Conservation (phyloP, 2,888 invertebrate species). For the Neoitamus cyanurus region DNA sequence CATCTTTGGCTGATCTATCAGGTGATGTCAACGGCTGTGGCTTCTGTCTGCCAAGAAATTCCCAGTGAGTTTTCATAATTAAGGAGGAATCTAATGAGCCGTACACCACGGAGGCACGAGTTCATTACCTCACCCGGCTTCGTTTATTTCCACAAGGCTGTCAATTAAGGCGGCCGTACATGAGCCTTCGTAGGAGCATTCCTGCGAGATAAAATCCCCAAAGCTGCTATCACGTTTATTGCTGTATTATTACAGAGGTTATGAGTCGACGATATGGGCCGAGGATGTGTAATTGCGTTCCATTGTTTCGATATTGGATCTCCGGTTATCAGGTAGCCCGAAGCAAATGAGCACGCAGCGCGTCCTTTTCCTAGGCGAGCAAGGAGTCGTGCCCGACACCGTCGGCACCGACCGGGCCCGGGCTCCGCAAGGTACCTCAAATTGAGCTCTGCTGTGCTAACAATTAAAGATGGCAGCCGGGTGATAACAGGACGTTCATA, state of each 20-base stretch:
- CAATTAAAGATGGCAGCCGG: conserved; percentile 51
- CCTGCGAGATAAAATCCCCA: conserved; percentile 30
- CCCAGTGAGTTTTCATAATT: conserved; percentile 31
- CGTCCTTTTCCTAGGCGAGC: neutral
- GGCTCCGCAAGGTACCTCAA: neutral
- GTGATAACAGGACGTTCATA: conserved; percentile 44
- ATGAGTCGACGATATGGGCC: conserved; percentile 29
- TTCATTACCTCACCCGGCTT: conserved; percentile 22
- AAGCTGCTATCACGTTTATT: conserved; percentile 41
- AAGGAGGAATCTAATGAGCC: conserved; percentile 38
- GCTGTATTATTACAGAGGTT: conserved; percentile 29
- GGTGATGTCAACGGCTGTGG: neutral
- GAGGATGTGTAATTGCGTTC: conserved; percentile 46
- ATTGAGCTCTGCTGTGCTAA: conserved; percentile 38
- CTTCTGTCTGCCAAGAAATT: neutral
- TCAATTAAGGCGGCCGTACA: conserved; percentile 28
- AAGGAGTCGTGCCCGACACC: neutral
- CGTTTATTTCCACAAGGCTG: conserved; percentile 19
- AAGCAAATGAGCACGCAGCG: conserved; percentile 38
- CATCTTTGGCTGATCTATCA: neutral
- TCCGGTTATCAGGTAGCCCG: conserved; percentile 4
- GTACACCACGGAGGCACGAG: conserved; percentile 25
- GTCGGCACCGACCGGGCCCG: neutral
- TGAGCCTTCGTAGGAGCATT: conserved; percentile 7
- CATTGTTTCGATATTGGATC: conserved; percentile 45